Percentiles rank a stretch among this genome's conserved stretches.
Conservation (phyloP, 2,113 vertebrate genomes). For the Dicrurus megarhynchus region DNA sequence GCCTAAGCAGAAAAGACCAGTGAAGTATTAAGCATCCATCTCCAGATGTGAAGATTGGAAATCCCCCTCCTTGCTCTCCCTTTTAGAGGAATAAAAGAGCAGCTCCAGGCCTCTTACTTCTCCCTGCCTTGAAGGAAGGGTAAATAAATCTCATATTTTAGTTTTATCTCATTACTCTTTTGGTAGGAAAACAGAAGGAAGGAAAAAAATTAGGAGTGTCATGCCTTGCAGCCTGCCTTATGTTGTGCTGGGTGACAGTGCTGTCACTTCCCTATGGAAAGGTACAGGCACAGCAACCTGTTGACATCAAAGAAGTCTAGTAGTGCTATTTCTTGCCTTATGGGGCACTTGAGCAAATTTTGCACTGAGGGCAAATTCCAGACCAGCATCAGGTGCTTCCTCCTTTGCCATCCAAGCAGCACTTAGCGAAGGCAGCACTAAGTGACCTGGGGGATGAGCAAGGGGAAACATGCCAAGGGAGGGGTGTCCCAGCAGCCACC, state of each 20-base stretch:
- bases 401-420: not conserved
- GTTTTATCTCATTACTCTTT: not conserved
- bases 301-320: not conserved
- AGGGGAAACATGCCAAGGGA: fast-evolving
- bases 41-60: not conserved
- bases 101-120: not conserved
- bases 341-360: not conserved
- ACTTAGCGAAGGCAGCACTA: not conserved
- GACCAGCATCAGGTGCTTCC: not conserved
- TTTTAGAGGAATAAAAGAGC: not conserved
- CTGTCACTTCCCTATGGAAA: not conserved
- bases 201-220: not conserved
- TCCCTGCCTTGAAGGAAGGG: not conserved
- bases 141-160: not conserved
- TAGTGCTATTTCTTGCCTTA: not conserved
- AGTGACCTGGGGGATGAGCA: not conserved
- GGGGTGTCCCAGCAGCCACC: fast-evolving
- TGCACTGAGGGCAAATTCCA: not conserved
- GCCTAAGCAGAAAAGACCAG: not conserved
- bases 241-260: not conserved
- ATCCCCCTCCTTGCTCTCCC: not conserved
- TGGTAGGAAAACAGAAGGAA: not conserved
- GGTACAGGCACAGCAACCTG: not conserved
- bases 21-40: not conserved
- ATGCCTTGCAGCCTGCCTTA: not conserved